Base-by-base conservation (phyloP, 2,113 vertebrate genomes). In the Notiomystis cincta region DNA sequence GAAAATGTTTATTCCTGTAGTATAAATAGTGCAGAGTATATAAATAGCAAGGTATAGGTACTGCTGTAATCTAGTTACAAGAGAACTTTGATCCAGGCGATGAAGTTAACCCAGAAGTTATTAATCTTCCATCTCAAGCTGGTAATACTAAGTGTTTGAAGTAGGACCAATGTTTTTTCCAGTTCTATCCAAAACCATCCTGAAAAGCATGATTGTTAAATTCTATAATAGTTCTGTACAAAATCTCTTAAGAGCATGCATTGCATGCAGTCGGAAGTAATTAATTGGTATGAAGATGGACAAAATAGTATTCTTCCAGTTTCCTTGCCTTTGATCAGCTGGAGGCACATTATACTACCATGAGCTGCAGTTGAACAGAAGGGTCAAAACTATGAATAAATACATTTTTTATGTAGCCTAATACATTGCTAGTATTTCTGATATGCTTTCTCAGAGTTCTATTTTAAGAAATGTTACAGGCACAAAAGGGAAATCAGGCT, bases 301-400 rank as follows among this genome's bases (percentile, higher is more conserved):
- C 30, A 35, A 28, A 72, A 17, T 58, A 35, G 11, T 87, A 58
- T 50, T 45, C 47, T 86, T 88, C 47, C 33, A 75, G 28, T 87
- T 92, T 54, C 23, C 17, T 60, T 94, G 44, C 37, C 40, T 92
- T 58, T 91, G 80, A 67, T 84, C 78, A 76, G 6, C 37, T 47
- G 31, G 82, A 85, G 53, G 38, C 31, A 67, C 25, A 38, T 84
- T 90, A 25, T 85, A 66, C 85, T 94, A 60, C n/a, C 53, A 56
- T 60, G 61, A 87, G 53, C 48, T 79, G 40, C 69, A 82, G 70
- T 71, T 91, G 65, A 89, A 57, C 70, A 89, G 60, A 89, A 61
- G 67, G 81, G 87, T 78, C 73, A 94, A 89, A 94, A 79, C 72
- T 81, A 92, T 90, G 86, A 95, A 92, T 95, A 95, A 83, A 93